Evolutionary conservation across 2,888 invertebrate genomes (phyloP), one percentile per base, ranked within the genome.

Genomic region (Lasioglossum malachurum): DNA sequence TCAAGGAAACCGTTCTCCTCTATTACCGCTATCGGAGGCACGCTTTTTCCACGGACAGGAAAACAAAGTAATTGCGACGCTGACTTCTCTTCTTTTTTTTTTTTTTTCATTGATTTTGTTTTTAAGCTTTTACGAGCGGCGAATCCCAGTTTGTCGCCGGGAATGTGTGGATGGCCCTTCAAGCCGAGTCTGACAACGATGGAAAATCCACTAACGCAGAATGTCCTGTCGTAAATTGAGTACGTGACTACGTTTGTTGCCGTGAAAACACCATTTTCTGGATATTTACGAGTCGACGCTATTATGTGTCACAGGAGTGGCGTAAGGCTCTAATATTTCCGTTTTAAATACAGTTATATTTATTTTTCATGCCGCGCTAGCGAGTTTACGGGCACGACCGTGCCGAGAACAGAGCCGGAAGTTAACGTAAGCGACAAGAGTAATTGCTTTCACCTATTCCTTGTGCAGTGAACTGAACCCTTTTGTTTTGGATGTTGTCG

Each of bases 151-250:
- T 89, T 85, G 72, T 72, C 69, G 77, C 64, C 67, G 67, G 76
- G 79, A 73, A 82, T 75, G 77, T 69, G 60, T n/a, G 75, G 77
- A 82, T 69, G 73, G 57, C 38, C 16, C 74, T 78, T 64, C 69
- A 5, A 41, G 73, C 71, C 78, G 80, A 75, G 75, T 74, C 78
- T 49, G 57, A 73, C 80, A 79, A 73, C 84, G 60, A 86, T 84
- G 75, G 90, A 88, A 88, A 88, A 89, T 81, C 77, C 81, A 88
- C 80, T 79, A 38, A 71, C 74, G 73, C 38, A 76, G 57, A 71
- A 77, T 78, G 81, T 76, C 69, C 71, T 69, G 49, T 78, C 80
- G 79, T 90, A 88, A 88, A 90, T 90, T 73, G 75, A 73, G 78
- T 74, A 88, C 84, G 82, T 90, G 82, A 90, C 83, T 57, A 46